Base-by-base conservation (phyloP, 1,140 invertebrate species). In the Cotesia vestalis region DNA sequence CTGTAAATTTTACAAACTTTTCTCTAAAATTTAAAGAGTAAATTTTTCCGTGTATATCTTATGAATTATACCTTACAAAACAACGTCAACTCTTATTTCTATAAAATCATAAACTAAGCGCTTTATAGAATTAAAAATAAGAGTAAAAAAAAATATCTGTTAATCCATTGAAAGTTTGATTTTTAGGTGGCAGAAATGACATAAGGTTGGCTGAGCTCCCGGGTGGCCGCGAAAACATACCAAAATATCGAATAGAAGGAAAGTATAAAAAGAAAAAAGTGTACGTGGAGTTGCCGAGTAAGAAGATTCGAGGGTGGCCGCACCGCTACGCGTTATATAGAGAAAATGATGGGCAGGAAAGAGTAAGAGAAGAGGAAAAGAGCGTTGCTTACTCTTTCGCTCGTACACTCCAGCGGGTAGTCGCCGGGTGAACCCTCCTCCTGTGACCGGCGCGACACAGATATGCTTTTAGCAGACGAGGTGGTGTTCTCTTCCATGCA, bases 381-480 rank as follows among this genome's bases (percentile, higher is more conserved):
- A 27, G 6, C 40, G 40, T 46, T 46, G 40, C 40, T 46, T 46
- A 46, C 40, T 46, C 40, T 46, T 46, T 61, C 20, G 8, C 59
- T 61, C 59, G 14, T 11, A 20, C 14, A 14, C 38, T 57, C 27
- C 1, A 46, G 52, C 67, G 66, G 70, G 52, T 61, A 59, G 27
- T 55, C 63, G 55, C 36, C 40, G 71, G 64, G 38, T 46, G 57
- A 72, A 67, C 53, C 57, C 63, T 67, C 72, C 75, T 72, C 72
- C 72, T 66, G 68, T 76, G 75, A 76, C 70, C 76, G 73, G 61
- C 73, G 71, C 76, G 75, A 79, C 78, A 79, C 75, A 79, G 78
- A 78, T 79, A 79, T 79, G 78, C 78, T 79, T 79, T 79, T 79
- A 79, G 78, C 73, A 69, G 73, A 71, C 71, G 75, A 66, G 73